phyloP scores from a whole-genome alignment of 1,140 invertebrate species.

The Mesaphorura yosii region DNA sequence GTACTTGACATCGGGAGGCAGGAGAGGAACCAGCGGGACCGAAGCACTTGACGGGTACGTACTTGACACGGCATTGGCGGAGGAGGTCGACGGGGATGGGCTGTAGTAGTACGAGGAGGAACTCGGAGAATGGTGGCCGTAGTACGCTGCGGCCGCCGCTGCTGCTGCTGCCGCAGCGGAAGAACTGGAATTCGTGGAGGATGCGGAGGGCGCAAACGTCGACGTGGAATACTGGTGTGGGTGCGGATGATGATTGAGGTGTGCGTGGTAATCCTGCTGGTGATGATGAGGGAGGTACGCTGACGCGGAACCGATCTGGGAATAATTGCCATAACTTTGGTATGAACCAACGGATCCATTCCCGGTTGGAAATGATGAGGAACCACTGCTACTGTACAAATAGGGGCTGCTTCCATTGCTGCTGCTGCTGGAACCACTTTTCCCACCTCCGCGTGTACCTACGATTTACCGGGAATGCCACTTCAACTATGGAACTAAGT shows the following conservation, averaged over 20 bases:
- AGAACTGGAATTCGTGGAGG: no score
- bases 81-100: conserved; percentile 25
- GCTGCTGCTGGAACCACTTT: no score
- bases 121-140: conserved; percentile 26
- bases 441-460: no score
- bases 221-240: no score
- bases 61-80: conserved; percentile 31
- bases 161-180: conserved; percentile 19
- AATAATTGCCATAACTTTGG: conserved; percentile 11
- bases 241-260: conserved; percentile 19
- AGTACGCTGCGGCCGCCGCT: conserved; percentile 13
- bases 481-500: no score
- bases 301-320: conserved; percentile 6
- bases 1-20: neutral
- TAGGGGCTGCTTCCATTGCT: no score
- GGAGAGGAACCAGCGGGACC: no score
- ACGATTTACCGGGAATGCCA: no score
- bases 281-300: conserved; percentile 10
- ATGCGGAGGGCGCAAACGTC: no score
- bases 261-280: conserved; percentile 19
- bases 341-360: no score
- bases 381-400: no score
- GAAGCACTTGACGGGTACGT: conserved; percentile 27
- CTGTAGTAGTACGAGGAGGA: conserved; percentile 31
- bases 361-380: no score